Percentiles rank a stretch among this genome's conserved stretches.
Evolutionary conservation across 1,140 invertebrate species (phyloP).

Genomic region (Leptonema lineaticorne): DNA sequence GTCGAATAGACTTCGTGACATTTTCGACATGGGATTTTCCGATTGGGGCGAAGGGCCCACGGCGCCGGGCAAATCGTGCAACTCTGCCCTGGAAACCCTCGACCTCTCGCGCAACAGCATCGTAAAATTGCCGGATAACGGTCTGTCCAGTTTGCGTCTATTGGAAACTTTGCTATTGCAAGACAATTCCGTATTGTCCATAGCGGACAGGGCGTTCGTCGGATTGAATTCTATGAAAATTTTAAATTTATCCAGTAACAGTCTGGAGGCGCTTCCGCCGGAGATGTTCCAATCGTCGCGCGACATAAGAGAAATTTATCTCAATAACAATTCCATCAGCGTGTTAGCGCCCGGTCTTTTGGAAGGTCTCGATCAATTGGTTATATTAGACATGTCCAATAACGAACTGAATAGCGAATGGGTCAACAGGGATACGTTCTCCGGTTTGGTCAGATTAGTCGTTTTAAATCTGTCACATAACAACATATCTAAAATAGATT

Average conservation of each 20-base stretch:
- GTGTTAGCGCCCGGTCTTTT: slow-evolving; percentile 76
- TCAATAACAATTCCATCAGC: slow-evolving; percentile 80
- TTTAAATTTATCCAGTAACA: slow-evolving; percentile 77
- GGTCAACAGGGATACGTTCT: slow-evolving; percentile 80
- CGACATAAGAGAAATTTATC: slow-evolving; percentile 71
- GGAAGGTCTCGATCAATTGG: slow-evolving; percentile 73
- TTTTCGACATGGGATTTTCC: slow-evolving; percentile 71
- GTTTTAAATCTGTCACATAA: slow-evolving; percentile 78
- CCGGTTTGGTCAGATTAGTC: slow-evolving; percentile 69
- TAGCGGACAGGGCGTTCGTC: slow-evolving; percentile 73
- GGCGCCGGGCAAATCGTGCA: slow-evolving; percentile 63
- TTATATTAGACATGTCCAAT: slow-evolving; percentile 73
- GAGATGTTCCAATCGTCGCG: slow-evolving; percentile 72
- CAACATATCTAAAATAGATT: slow-evolving; percentile 69
- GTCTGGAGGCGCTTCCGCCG: slow-evolving; percentile 71
- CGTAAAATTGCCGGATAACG: slow-evolving; percentile 67
- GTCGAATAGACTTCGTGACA: slow-evolving; percentile 75
- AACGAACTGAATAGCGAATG: slow-evolving; percentile 78
- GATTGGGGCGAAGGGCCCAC: slow-evolving; percentile 62
- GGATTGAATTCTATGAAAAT: slow-evolving; percentile 67
- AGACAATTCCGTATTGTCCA: slow-evolving; percentile 72
- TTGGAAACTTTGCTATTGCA: slow-evolving; percentile 68
- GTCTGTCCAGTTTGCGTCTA: slow-evolving; percentile 67
- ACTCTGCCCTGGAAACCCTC: slow-evolving; percentile 65
- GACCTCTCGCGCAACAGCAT: slow-evolving; percentile 78